Percentiles rank a stretch among this genome's conserved stretches.
Evolutionary conservation across 2,888 invertebrate species (phyloP).

Genomic region (Lasioglossum morio): DNA sequence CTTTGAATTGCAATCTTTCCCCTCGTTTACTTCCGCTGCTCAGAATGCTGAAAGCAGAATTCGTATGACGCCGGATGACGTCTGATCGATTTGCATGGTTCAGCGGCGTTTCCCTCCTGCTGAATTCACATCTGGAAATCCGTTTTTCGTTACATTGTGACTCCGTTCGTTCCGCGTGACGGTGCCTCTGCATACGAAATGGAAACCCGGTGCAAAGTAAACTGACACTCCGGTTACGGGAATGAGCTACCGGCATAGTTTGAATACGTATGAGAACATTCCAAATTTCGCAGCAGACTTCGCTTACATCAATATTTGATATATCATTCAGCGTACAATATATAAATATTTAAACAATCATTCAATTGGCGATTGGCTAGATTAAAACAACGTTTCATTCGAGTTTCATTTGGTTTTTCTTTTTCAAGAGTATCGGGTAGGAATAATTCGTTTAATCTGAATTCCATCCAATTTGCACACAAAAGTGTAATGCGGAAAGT

Average conservation of each 20-base stretch:
- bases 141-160: conserved; percentile 31
- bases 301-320: no score
- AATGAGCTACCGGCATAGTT: conserved; percentile 17
- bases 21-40: background rate
- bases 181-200: conserved; percentile 34
- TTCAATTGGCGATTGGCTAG: no score
- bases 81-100: conserved; percentile 36
- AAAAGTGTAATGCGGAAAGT: background rate
- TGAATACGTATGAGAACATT: conserved; percentile 32
- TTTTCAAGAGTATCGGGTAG: no score
- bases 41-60: conserved; percentile 22
- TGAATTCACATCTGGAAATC: conserved; percentile 17
- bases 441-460: background rate
- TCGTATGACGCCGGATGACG: conserved; percentile 12
- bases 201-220: conserved; percentile 33
- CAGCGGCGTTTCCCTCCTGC: background rate
- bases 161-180: conserved; percentile 16
- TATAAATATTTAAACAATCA: no score
- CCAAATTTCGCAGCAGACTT: background rate
- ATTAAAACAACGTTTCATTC: background rate
- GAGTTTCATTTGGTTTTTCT: background rate
- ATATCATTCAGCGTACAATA: no score
- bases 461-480: background rate
- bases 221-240: conserved; percentile 26
- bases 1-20: conserved; percentile 14